These are phyloP conservation scores for Microctenopoma lineatum DNA, from an alignment of 2,797 vertebrate genomes.

Conservation along the genomic window DNA sequence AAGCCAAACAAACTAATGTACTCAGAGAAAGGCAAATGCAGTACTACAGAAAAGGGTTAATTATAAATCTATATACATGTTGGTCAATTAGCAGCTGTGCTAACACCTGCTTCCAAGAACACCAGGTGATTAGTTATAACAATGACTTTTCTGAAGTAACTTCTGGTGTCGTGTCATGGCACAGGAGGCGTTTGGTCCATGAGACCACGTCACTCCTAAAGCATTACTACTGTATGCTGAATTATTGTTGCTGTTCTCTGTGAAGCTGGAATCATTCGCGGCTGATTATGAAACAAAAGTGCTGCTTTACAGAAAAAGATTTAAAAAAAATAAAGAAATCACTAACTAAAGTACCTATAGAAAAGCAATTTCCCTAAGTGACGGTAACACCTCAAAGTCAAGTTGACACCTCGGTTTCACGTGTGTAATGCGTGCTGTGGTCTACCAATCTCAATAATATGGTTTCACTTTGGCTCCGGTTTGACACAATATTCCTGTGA, in stretches of 20 bases:
- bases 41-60: not conserved
- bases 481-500: slow-evolving; percentile 2
- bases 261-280: slow-evolving; percentile 18
- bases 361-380: slow-evolving; percentile 70
- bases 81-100: not conserved
- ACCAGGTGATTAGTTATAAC: too few species aligned
- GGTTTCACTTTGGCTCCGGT: slow-evolving; percentile 45
- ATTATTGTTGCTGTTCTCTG: slow-evolving; percentile 31
- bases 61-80: not conserved
- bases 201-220: not conserved
- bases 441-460: slow-evolving; percentile 33
- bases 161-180: slow-evolving; percentile 3
- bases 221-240: slow-evolving; percentile 19
- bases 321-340: slow-evolving; percentile 52
- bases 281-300: slow-evolving; percentile 26
- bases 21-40: not conserved
- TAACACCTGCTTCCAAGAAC: too few species aligned
- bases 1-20: not conserved
- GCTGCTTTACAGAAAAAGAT: slow-evolving; percentile 33
- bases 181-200: slow-evolving; percentile 14
- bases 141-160: not conserved
- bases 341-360: slow-evolving; percentile 39
- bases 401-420: slow-evolving; percentile 52
- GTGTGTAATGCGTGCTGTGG: slow-evolving; percentile 23
- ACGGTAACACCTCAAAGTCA: slow-evolving; percentile 54